Base-by-base conservation (phyloP, 2,888 invertebrate species). In the Drosophila kokeensis region DNA sequence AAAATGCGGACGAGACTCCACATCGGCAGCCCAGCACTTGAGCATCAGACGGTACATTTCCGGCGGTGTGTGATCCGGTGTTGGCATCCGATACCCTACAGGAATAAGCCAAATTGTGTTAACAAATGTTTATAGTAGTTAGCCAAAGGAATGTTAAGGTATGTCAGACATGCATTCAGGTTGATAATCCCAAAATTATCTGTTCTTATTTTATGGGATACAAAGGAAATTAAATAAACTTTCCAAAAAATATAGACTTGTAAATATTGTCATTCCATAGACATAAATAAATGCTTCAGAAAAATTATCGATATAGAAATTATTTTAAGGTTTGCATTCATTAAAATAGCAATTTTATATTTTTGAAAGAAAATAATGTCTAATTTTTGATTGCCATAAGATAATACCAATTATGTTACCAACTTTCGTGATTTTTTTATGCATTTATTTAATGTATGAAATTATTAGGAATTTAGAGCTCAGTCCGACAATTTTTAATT, bases 11-110 rank as follows among this genome's bases (percentile, higher is more conserved):
- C 99, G 94, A 89, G 96, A 96, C 79, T 98, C 98, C 4, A 98
- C 96, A 90, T 98, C 96, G 92, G 98, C 98, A 90, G 98, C 97
- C 99, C 99, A 99, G 92, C 98, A 98, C 70, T 96, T 95, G 69
- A 97, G 93, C 98, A 99, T 98, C 72, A 99, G 94, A 69, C 96
- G 95, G 93, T 99, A 98, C 92, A 98, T 96, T 92, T 97, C 97
- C 57, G 97, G 97, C 0, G 98, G 96, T 45, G 97, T 97, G 62
- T 96, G 96, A 76, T 97, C 97, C 0, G 98, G 97, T 1, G 97
- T 96, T 55, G 98, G 98, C 97, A 99, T 98, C 76, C 98, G 95
- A 93, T 97, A 98, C 30, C 98, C 98, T 98, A 32, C 30, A 65
- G 54, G 13, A 38, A 36, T 29, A 53, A 15, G 21, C 4, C 10